These are phyloP conservation scores for Pristis pectinata DNA, from an alignment of 2,797 vertebrate genomes.

Conservation along the genomic window DNA sequence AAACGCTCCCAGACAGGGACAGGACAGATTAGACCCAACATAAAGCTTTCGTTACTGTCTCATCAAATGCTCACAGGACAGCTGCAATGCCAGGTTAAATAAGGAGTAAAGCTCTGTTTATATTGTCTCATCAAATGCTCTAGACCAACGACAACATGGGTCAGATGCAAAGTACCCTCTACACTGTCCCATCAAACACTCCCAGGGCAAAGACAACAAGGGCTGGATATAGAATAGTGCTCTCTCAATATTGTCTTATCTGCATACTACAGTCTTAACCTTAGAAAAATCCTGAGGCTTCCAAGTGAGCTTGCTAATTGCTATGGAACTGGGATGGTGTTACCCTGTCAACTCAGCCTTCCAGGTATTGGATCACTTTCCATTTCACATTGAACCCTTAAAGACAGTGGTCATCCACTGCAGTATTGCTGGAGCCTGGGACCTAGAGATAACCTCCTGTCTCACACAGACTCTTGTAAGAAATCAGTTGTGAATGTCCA, in stretches of 20 bases:
- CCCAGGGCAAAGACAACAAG: neutral
- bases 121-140: neutral
- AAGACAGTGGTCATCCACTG: neutral
- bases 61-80: neutral
- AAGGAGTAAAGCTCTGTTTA: neutral
- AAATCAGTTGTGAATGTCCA: neutral
- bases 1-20: neutral
- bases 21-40: too few relatives aligned
- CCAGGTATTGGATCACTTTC: neutral
- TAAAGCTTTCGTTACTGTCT: too few relatives aligned
- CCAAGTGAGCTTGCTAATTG: neutral
- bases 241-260: neutral
- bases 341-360: neutral
- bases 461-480: neutral
- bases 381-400: neutral
- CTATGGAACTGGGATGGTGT: neutral
- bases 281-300: neutral
- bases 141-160: neutral
- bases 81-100: neutral
- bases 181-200: neutral
- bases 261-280: neutral
- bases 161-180: neutral
- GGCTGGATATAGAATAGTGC: neutral
- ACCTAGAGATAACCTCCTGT: neutral
- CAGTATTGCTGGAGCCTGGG: neutral